phyloP scores from a whole-genome alignment of 1,140 invertebrate species.

The Homarus americanus region DNA sequence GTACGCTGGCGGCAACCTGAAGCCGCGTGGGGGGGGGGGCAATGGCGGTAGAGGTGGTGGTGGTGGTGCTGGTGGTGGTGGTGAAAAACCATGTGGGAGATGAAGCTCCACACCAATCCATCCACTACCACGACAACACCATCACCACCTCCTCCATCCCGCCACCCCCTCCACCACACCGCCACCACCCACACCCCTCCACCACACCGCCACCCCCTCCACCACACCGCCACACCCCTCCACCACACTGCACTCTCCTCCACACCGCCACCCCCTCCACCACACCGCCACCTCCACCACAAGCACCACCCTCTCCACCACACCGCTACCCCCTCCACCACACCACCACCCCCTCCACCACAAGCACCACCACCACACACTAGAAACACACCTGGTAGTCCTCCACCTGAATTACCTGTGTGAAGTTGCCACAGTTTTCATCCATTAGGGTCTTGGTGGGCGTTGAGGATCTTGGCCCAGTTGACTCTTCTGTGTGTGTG shows the following conservation, averaged over 20 bases:
- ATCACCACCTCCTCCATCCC: too few relatives aligned
- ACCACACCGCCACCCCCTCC: not conserved
- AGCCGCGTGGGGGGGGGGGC: too few relatives aligned
- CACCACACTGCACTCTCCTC: too few relatives aligned
- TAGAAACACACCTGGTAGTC: not conserved
- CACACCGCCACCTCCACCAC: not conserved
- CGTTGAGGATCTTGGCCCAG: not conserved
- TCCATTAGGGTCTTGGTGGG: not conserved
- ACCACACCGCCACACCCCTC: not conserved
- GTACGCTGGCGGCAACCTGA: not conserved
- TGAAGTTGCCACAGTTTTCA: not conserved
- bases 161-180: not conserved
- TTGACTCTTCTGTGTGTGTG: not conserved
- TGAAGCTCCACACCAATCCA: too few relatives aligned
- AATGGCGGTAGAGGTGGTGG: too few relatives aligned
- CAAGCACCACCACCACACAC: not conserved
- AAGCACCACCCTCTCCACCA: not conserved
- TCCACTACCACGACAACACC: too few relatives aligned
- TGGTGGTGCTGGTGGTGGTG: too few relatives aligned
- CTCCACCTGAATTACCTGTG: not conserved
- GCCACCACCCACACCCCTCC: not conserved
- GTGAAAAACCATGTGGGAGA: too few relatives aligned
- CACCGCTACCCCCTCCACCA: not conserved
- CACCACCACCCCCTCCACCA: not conserved
- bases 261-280: not conserved